Conservation (phyloP, 1,140 invertebrate genomes). For the Oncopeltus fasciatus region DNA sequence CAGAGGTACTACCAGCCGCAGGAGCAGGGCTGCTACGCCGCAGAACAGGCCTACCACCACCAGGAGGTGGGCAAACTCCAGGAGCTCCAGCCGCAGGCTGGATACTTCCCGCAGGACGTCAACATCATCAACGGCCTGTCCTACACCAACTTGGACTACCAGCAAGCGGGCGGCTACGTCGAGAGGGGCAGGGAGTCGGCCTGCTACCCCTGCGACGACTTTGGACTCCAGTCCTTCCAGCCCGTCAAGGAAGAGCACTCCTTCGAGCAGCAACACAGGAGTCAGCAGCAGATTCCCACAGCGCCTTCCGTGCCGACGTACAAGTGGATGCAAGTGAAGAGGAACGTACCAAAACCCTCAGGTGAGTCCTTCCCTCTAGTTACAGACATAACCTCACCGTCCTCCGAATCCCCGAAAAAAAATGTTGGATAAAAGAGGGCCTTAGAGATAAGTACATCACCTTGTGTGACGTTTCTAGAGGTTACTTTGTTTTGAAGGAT, state of each 20-base stretch:
- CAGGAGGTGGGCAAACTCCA: background rate
- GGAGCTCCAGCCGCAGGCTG: background rate
- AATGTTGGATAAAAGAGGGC: too few species aligned
- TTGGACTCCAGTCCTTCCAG: constrained; percentile 30
- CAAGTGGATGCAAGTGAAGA: constrained; percentile 95
- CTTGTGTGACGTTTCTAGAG: too few species aligned
- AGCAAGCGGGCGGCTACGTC: constrained; percentile 24
- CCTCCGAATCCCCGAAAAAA: too few species aligned
- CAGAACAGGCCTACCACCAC: background rate
- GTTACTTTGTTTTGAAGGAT: too few species aligned
- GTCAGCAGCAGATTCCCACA: constrained; percentile 25
- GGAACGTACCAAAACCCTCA: constrained; percentile 81
- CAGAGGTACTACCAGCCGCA: background rate
- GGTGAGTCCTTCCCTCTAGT: too few species aligned
- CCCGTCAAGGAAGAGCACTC: constrained; percentile 31
- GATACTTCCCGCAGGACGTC: constrained; percentile 33
- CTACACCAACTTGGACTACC: constrained; percentile 78
- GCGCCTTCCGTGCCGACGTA: constrained; percentile 60
- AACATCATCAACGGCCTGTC: constrained; percentile 73
- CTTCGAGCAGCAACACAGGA: constrained; percentile 22
- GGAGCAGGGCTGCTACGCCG: background rate
- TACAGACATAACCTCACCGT: too few species aligned
- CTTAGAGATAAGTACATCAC: too few species aligned
- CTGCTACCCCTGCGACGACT: constrained; percentile 26
- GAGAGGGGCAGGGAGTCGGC: constrained; percentile 27